Base-by-base conservation (phyloP, 2,113 vertebrate genomes). In the Sander vitreus region DNA sequence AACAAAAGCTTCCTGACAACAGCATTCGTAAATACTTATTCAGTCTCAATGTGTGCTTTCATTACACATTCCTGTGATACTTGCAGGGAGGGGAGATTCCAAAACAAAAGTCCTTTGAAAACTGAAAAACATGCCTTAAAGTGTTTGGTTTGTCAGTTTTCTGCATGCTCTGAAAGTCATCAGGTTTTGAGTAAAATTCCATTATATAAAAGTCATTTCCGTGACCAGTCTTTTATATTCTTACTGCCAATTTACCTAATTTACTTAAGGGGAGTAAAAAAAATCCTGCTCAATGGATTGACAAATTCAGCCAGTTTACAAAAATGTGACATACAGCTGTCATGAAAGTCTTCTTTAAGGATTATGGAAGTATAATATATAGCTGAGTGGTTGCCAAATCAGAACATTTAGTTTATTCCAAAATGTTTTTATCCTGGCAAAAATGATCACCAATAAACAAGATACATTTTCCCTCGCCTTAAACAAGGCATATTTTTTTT, bases 41-140 rank as follows among this genome's bases (percentile, higher is more conserved):
- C 80, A 68, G 76, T 67, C 73, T 87, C 84, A 86, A 79, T 86
- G 85, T 89, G 88, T 90, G 88, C 84, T 90, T 91, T 90, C 80
- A 92, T 81, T 89, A 87, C 51, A 18, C 82, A 91, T 92, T 93
- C 89, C 91, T 91, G 68, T 85, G 88, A 89, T 92, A 88, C 81
- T 87, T 72, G 62, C 87, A 90, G 81, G 75, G 88, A 83, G 85
- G 81, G 86, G 80, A 91, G 80, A 90, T 84, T 88, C 77, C 84
- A 89, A 90, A 88, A 88, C 73, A 90, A 85, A 89, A 92, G 67
- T 83, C 76, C 65, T 85, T 76, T 87, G 57, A 85, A 83, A 88
- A 89, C 63, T 50, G 21, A 83, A 89, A 86, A 90, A 58, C 68
- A 75, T 47, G 30, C 58, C 73, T 84, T 78, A 53, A 76, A 78